Base-by-base conservation (phyloP, 1,140 invertebrate species). In the Cyphomyrmex costatus region DNA sequence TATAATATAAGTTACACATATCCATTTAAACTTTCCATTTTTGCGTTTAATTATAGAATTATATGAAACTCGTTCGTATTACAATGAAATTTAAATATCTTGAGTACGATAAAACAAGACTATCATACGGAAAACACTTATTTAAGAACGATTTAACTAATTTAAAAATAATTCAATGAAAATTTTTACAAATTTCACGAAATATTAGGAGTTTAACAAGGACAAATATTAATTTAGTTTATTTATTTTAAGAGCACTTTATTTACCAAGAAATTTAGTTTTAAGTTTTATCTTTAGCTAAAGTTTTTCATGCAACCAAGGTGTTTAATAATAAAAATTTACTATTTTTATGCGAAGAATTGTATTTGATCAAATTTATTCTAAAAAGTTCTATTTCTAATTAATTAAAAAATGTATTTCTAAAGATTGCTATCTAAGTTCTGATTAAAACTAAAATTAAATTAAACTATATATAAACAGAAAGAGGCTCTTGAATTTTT, bases 41-140 rank as follows among this genome's bases (percentile, higher is more conserved):
- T 60, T 3, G 6, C 6, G 16, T 73, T 2, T 83, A 46, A 74
- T 74, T 74, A 74, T 30, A 33, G 66, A 79, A 66, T 61, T 60
- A 58, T 19, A n/a, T 19, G 19, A 63, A 63, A 19, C 16, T 3
- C 24, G 12, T 36, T 71, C 21, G 21, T 19, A 58, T 46, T 5
- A 16, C 10, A 49, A 42, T n/a, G n/a, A 71, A 46, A 73, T 46
- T 73, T n/a, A 19, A 65, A 7, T 49, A 14, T 30, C 7, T 19
- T 12, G 5, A 16, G 5, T 36, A 36, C 58, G 14, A 53, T 46
- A n/a, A n/a, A 66, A 46, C 27, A 12, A 42, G 30, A 16, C 21
- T n/a, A 7, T 24, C 24, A 3, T 24, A 10, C 60, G 12, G 61
- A 33, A 14, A 16, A 27, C 12, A 27, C 16, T 27, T 60, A n/a